These are phyloP conservation scores for Dasyurus viverrinus DNA, from an alignment of 2,113 vertebrate species.

Conservation along the genomic window DNA sequence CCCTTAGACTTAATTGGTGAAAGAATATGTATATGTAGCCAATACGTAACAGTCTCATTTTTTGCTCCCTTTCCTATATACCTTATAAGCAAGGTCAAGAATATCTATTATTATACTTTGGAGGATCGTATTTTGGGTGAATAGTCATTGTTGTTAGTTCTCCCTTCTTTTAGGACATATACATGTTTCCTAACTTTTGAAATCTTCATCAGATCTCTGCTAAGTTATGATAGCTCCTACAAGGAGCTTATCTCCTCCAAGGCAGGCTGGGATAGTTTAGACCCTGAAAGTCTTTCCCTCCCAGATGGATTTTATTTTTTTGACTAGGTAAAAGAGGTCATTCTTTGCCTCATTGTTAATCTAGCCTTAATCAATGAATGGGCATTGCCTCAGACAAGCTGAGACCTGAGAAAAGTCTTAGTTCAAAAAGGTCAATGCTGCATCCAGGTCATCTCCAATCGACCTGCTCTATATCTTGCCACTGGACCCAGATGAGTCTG, in stretches of 20 bases:
- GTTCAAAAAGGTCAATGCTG: too few species aligned
- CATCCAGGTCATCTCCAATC: too few species aligned
- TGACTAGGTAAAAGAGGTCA: too few species aligned
- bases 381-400: too few species aligned
- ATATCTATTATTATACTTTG: not conserved
- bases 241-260: not conserved
- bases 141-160: not conserved
- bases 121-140: not conserved
- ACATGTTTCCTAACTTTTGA: not conserved
- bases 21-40: not conserved
- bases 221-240: not conserved
- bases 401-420: too few species aligned
- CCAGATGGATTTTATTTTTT: too few species aligned
- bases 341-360: too few species aligned
- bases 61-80: not conserved
- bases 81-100: not conserved
- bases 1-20: not conserved
- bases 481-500: too few species aligned
- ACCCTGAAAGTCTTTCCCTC: too few species aligned
- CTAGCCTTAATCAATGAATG: too few species aligned
- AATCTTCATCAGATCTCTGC: not conserved
- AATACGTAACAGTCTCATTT: not conserved
- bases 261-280: not conserved
- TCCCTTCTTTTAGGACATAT: not conserved
- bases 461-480: too few species aligned